phyloP scores from a whole-genome alignment of 35 echinoderm and acorn worm species.

The Lytechinus variegatus region DNA sequence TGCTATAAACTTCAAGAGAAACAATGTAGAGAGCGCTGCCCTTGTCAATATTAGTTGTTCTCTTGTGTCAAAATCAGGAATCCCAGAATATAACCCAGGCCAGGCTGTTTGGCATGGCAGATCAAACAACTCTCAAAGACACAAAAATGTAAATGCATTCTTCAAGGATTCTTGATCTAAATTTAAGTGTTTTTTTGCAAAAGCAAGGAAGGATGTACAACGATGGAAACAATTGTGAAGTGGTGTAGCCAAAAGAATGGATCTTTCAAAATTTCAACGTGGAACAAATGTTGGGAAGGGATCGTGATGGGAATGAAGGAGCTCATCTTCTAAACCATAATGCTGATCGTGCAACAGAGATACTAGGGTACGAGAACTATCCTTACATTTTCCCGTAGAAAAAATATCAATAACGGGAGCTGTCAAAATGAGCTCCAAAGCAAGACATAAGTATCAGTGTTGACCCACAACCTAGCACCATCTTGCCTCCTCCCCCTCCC shows the following conservation, averaged over 20 bases:
- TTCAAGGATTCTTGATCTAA: not conserved
- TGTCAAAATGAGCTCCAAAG: not conserved
- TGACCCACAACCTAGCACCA: not conserved
- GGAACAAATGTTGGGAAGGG: not conserved
- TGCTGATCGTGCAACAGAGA: not conserved
- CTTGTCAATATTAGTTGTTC: not conserved
- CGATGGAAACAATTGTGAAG: not conserved
- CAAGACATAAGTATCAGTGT: not conserved
- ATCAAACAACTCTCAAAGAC: not conserved
- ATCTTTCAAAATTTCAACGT: not conserved
- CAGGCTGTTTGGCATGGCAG: not conserved
- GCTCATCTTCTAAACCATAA: not conserved
- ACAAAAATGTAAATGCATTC: not conserved
- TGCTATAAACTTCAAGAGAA: not conserved
- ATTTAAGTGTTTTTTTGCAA: not conserved
- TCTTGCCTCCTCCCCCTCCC: not conserved
- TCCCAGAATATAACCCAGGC: not conserved
- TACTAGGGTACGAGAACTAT: not conserved
- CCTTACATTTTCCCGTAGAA: not conserved
- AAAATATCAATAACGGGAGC: not conserved
- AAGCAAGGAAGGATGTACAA: slow-evolving; percentile 4
- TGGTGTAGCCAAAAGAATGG: not conserved
- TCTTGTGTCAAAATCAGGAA: not conserved
- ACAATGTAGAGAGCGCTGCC: not conserved
- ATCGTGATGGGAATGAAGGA: not conserved